Evolutionary conservation across 1,140 invertebrate genomes (phyloP), one percentile per base, ranked within the genome.

Genomic region (Bombus fervidus): DNA sequence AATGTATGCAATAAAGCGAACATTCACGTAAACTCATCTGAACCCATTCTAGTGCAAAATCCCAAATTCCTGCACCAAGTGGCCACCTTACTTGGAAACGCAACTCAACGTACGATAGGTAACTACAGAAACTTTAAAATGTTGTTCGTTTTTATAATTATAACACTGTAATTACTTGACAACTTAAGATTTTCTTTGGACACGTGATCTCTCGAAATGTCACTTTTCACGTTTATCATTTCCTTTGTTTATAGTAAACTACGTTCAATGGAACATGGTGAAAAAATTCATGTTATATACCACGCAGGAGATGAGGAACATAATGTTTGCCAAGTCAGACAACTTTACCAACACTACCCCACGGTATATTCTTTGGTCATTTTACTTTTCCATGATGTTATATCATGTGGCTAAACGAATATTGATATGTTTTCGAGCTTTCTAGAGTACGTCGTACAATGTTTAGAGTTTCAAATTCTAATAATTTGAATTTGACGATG

Each of bases 261-360:
- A 91, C 57, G 5, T 91, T 6, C 90, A 91, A 66, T 91, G 90
- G 90, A 83, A 87, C 28, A 86, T 90, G 64, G 25, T 91, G 31
- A 81, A 86, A 64, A 71, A 81, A 34, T 77, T 87, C 13, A 13
- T 91, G 34, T 18, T 31, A n/a, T 85, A 69, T 18, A 84, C 85
- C 5, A 87, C 78, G 31, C 34, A 73, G 13, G 59, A 91, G 47
- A 91, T 88, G 86, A 87, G 75, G 41, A 68, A 88, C 12, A 76
- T 89, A 31, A 31, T 37, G 9, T 75, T 86, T 74, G 69, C 78
- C 53, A 72, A 81, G 15, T 69, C 68, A 10, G 68, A 66, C 3
- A 83, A 86, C 8, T 18, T 83, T 2, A 77, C 74, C 3, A 41
- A 83, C 28, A 18, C 77, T 34, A 71, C 39, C 9, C 86, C 86